Conservation (phyloP, 2,113 vertebrate species). For the Dolichotis patagonum region DNA sequence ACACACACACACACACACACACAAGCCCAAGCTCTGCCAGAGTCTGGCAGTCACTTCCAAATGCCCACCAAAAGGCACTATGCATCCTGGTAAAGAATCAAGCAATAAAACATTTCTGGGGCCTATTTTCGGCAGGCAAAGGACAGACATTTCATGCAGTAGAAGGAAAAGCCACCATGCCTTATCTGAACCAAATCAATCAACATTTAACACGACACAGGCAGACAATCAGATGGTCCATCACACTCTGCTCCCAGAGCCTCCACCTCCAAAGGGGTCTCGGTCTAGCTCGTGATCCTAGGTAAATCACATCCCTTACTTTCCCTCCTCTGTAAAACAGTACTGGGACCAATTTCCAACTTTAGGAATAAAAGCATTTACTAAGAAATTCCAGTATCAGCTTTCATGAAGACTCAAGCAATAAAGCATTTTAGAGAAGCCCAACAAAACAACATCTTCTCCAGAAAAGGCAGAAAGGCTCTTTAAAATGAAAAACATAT, state of each 20-base stretch:
- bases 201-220: neutral
- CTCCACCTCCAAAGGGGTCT: neutral
- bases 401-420: slow-evolving; percentile 57
- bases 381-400: slow-evolving; percentile 68
- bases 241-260: neutral
- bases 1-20: neutral
- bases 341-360: slow-evolving; percentile 6
- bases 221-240: neutral
- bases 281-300: neutral
- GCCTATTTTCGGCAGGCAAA: neutral
- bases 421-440: slow-evolving; percentile 37
- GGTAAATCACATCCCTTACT: neutral
- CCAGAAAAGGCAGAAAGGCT: neutral
- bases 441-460: slow-evolving; percentile 56
- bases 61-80: neutral
- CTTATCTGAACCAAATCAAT: neutral
- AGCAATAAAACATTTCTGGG: neutral
- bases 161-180: neutral
- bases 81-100: neutral
- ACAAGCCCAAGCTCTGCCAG: neutral
- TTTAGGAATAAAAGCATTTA: slow-evolving; percentile 25
- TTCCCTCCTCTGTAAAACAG: neutral
- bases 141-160: neutral
- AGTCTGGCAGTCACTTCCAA: neutral
- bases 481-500: slow-evolving; percentile 66